Conservation (phyloP, 2,113 vertebrate species). For the Panthera uncia region DNA sequence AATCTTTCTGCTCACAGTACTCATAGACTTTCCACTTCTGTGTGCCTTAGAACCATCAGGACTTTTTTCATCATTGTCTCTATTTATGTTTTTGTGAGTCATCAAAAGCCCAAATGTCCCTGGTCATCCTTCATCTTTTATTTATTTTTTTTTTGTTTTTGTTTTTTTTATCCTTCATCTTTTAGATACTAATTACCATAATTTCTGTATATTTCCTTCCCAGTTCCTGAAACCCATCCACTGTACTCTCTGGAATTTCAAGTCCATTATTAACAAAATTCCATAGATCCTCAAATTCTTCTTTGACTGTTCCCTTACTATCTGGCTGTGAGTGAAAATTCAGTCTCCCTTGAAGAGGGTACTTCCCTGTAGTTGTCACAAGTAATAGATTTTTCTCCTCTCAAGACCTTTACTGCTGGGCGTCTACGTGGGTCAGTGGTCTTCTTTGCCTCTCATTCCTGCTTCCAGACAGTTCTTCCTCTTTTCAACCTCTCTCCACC, state of each 20-base stretch:
- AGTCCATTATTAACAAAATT: not conserved
- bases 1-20: not conserved
- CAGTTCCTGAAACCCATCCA: not conserved
- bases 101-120: not conserved
- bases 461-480: not conserved
- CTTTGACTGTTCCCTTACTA: not conserved
- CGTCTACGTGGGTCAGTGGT: not conserved
- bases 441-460: not conserved
- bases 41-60: not conserved
- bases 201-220: not conserved
- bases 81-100: not conserved
- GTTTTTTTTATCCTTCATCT: not conserved
- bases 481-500: not conserved
- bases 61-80: not conserved
- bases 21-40: not conserved
- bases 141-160: no score
- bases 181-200: not conserved
- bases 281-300: not conserved
- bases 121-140: not conserved
- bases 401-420: not conserved
- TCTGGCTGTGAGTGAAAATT: not conserved
- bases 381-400: not conserved
- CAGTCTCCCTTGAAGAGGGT: not conserved
- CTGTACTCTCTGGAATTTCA: not conserved
- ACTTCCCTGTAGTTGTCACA: not conserved